Evolutionary conservation across 1,140 invertebrate genomes (phyloP), one percentile per base, ranked within the genome.

Genomic region (Maniola jurtina): DNA sequence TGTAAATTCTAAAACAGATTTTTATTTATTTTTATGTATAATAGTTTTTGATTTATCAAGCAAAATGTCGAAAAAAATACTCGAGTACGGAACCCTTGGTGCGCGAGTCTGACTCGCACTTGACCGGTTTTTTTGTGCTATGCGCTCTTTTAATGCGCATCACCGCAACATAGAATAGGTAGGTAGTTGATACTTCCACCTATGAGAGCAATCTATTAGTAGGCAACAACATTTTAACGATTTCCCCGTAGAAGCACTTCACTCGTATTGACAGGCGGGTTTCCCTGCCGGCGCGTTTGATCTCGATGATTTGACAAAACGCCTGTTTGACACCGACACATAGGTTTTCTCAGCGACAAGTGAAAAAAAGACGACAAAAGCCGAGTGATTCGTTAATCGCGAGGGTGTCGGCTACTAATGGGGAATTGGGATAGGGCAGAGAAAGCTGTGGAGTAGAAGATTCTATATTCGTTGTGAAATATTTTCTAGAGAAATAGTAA

Each of bases 381-480:
- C 71, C 68, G 66, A 75, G 72, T 79, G 73, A 79, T 79, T 86
- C 77, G 80, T 81, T 83, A 85, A 85, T 86, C 80, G 81, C 77
- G 80, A 80, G 82, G 85, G 80, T 86, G 83, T 76, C 74, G 70
- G 76, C 79, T 84, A 85, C 83, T 88, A 88, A 88, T 88, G 84
- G 86, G 79, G 68, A 73, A 76, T 63, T 72, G 64, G 62, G 59
- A 62, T 61, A 50, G 70, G 34, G 73, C 63, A 77, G 34, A 10
- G 57, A 59, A 54, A 63, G 6, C 36, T 35, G 42, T 80, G 63
- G 80, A 86, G 80, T 55, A 1, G 60, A n/a, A 0, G 45, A 13
- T 56, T 45, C 42, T 45, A 45, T 45, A 11, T 45, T 45, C 1
- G 13, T 2, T 45, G 25, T 25, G 1, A 25, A 25, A 25, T 25